Conservation (phyloP, 2,888 invertebrate genomes). For the Drosophila nigritarsus region DNA sequence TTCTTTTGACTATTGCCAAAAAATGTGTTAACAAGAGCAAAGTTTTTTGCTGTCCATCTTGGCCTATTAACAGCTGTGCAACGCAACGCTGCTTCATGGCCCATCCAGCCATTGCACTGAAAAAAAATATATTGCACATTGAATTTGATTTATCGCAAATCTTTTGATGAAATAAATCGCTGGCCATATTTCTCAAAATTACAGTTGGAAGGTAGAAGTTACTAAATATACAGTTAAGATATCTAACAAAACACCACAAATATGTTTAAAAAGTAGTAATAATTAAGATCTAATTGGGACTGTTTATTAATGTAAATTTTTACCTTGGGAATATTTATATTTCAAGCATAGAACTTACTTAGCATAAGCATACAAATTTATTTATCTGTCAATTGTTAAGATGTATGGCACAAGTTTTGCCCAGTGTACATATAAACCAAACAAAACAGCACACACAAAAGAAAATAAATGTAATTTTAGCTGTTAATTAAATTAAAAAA, state of each 20-base stretch:
- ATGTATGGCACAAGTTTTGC: not conserved
- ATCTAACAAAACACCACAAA: not conserved
- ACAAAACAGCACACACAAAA: slow-evolving; percentile 32
- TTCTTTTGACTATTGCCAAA: slow-evolving; percentile 72
- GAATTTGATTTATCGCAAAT: not conserved
- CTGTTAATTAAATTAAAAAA: slow-evolving; percentile 78
- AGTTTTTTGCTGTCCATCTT: slow-evolving; percentile 48
- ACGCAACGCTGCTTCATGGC: slow-evolving; percentile 53
- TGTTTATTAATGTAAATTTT: not conserved
- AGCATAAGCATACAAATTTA: not conserved
- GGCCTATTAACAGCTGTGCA: slow-evolving; percentile 72
- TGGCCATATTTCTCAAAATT: not conserved
- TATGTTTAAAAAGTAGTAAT: not conserved
- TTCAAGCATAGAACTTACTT: not conserved
- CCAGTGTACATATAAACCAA: slow-evolving; percentile 15
- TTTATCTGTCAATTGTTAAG: fast-evolving
- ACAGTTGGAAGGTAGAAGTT: not conserved
- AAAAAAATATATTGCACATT: not conserved
- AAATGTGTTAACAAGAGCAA: slow-evolving; percentile 71
- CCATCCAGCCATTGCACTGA: not conserved
- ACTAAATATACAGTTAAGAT: not conserved
- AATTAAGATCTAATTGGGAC: not conserved
- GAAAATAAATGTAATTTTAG: slow-evolving; percentile 67
- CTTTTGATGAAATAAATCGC: not conserved
- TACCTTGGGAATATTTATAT: not conserved